Evolutionary conservation across 2,888 invertebrate species (phyloP).

Genomic region (Zele albiditarsus): DNA sequence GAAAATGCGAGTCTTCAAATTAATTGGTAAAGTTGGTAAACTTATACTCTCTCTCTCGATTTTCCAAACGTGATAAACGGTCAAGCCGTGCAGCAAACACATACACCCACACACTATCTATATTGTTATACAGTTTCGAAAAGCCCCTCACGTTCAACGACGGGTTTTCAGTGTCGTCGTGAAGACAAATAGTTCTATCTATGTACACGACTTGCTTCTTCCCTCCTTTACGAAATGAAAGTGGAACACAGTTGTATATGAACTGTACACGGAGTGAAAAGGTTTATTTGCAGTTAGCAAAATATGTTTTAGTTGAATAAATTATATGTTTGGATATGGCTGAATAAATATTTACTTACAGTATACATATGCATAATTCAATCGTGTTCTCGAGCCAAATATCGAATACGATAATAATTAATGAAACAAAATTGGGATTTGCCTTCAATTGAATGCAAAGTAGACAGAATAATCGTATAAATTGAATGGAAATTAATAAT

Average conservation of each 20-base stretch:
- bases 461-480: too few relatives aligned
- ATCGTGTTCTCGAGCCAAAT: too few relatives aligned
- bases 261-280: not conserved
- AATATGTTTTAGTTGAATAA: not conserved
- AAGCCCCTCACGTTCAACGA: conserved; percentile 35
- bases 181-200: conserved; percentile 49
- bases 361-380: too few relatives aligned
- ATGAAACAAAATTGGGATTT: too few relatives aligned
- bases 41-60: conserved; percentile 17
- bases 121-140: not conserved
- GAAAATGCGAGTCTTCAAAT: conserved; percentile 13
- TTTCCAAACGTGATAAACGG: conserved; percentile 41
- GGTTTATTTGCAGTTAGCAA: not conserved
- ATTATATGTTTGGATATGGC: too few relatives aligned
- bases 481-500: too few relatives aligned
- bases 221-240: conserved; percentile 19
- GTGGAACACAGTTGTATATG: not conserved
- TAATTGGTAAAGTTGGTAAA: conserved; percentile 41
- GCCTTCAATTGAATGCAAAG: too few relatives aligned
- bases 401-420: too few relatives aligned
- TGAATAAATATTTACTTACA: too few relatives aligned
- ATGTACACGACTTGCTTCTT: conserved; percentile 31
- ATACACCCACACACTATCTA: not conserved
- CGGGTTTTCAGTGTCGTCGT: conserved; percentile 38
- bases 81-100: not conserved